Evolutionary conservation across 2,797 vertebrate genomes (phyloP), one percentile per base, ranked within the genome.

Genomic region (Poeciliopsis turneri): DNA sequence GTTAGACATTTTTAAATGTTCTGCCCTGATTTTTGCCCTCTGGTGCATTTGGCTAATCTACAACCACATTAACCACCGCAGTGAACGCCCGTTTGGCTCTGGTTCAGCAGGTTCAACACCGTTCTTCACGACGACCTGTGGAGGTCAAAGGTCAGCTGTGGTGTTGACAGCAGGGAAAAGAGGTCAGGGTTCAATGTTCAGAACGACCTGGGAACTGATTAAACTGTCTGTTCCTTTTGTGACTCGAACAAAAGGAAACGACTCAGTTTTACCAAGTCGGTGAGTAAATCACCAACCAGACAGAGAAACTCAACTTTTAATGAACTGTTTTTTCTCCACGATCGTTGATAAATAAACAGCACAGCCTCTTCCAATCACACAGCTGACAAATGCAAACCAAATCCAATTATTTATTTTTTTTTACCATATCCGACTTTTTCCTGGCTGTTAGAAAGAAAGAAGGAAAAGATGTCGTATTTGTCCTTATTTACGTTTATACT

Each of bases 141-240:
- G 36, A 73, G 30, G 13, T 69, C 46, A 84, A 28, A 74, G 77
- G 43, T 81, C 75, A 76, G 72, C 55, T 33, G 47, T 33, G 59
- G 73, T 16, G 12, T 59, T 68, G 66, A 76, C 68, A 72, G 43
- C 41, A 61, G 20, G 57, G 59, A 43, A 64, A 46, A 16, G 76
- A 28, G 79, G 61, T 79, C 70, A 13, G 53, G 55, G 76, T 15
- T 81, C 33, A 81, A 28, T 55, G 36, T n/a, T 69, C 66, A 77
- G 53, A 53, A 53, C 41, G 59, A 68, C 13, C 61, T 76, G 36
- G 51, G 61, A 72, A 69, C 33, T 49, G 30, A 82, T 72, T 72
- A 16, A 61, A 28, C 72, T 33, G 36, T 2, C 0, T 7, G 39
- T 16, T 4, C 6, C 45, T 79, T 77, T 81, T 78, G 68, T 83